Conservation (phyloP, 2,797 vertebrate genomes). For the Microhierax caerulescens region DNA sequence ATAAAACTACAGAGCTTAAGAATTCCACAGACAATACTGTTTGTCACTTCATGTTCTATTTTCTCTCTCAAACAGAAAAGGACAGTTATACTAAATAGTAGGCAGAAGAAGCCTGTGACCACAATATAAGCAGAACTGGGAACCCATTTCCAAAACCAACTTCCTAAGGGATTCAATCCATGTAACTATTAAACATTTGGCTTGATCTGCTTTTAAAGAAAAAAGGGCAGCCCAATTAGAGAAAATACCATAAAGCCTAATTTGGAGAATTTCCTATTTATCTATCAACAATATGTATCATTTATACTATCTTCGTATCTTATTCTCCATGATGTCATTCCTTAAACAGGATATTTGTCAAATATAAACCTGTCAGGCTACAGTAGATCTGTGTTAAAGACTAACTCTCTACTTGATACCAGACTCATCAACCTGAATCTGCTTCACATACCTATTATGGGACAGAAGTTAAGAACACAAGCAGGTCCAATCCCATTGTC, state of each 20-base stretch:
- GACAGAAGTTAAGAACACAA: not conserved
- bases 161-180: not conserved
- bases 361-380: not conserved
- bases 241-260: not conserved
- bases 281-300: not conserved
- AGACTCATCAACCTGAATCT: conserved; percentile 28
- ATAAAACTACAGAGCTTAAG: not conserved
- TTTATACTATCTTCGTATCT: not conserved
- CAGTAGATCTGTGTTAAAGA: conserved; percentile 2
- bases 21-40: not conserved
- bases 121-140: not conserved
- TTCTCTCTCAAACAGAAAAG: not conserved
- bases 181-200: not conserved
- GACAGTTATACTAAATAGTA: not conserved
- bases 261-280: not conserved
- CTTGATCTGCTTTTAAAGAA: not conserved
- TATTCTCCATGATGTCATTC: not conserved
- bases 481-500: not conserved
- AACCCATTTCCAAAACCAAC: not conserved
- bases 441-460: not conserved
- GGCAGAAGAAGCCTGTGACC: not conserved
- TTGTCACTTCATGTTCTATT: not conserved
- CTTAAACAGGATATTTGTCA: not conserved
- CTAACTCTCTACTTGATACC: not conserved
- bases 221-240: not conserved